Conservation (phyloP, 2,113 vertebrate species). For the Plotosus lineatus region DNA sequence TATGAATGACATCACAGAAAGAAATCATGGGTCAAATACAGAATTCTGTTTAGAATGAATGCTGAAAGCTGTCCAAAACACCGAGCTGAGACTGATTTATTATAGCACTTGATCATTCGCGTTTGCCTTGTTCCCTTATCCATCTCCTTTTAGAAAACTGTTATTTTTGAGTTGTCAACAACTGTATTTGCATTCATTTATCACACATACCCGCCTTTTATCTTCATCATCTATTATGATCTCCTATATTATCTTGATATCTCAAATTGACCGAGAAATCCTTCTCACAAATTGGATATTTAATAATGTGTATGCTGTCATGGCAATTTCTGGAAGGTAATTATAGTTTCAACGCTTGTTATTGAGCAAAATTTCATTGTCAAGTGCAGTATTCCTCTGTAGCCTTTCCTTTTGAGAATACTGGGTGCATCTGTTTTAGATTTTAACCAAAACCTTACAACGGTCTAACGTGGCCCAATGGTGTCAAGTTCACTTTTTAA, state of each 20-base stretch:
- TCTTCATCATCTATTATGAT: slow-evolving; percentile 18
- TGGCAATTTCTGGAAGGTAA: slow-evolving; percentile 17
- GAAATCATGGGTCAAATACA: slow-evolving; percentile 47
- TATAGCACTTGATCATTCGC: neutral
- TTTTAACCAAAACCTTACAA: neutral
- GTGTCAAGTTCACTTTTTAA: neutral
- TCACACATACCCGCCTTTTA: neutral
- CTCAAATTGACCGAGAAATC: slow-evolving; percentile 20
- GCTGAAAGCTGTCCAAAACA: slow-evolving; percentile 47
- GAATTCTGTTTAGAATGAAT: slow-evolving; percentile 1
- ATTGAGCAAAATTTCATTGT: slow-evolving; percentile 19
- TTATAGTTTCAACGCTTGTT: slow-evolving; percentile 13
- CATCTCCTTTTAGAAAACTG: neutral
- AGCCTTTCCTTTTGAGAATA: neutral
- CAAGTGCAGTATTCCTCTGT: neutral
- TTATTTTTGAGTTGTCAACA: neutral
- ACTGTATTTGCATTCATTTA: neutral
- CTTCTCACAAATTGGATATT: slow-evolving; percentile 4
- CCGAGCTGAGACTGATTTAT: slow-evolving; percentile 52
- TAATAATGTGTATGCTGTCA: slow-evolving; percentile 20
- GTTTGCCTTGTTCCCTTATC: neutral
- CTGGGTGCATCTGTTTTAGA: neutral
- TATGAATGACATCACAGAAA: slow-evolving; percentile 56
- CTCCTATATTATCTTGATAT: slow-evolving; percentile 7
- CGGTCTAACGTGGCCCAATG: neutral